Percentiles rank a stretch among this genome's conserved stretches.
Conservation (phyloP, 2,888 invertebrate genomes). For the Panorpa germanica region DNA sequence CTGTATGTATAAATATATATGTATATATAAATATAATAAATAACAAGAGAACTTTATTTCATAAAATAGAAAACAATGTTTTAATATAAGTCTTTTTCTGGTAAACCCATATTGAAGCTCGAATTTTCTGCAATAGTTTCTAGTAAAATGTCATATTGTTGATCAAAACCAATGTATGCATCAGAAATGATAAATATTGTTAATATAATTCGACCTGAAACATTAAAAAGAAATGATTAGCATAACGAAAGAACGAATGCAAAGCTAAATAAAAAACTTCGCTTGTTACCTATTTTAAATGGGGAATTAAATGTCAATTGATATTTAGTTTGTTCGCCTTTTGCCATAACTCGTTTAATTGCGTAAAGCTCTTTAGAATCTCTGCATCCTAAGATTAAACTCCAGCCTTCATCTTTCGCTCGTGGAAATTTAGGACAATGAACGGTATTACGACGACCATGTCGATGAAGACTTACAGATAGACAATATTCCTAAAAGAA, state of each 20-base stretch:
- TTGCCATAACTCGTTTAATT: conserved; percentile 51
- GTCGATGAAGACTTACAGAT: conserved; percentile 32
- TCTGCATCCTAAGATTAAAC: conserved; percentile 62
- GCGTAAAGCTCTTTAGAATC: conserved; percentile 56
- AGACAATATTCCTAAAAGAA: conserved; percentile 43
- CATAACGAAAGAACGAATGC: conserved; percentile 3
- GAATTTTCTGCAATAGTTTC: conserved; percentile 27
- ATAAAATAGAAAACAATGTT: too few relatives aligned
- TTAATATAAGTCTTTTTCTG: too few relatives aligned
- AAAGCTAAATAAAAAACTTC: conserved; percentile 4
- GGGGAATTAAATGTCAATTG: conserved; percentile 44
- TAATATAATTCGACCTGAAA: conserved; percentile 52
- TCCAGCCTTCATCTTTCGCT: conserved; percentile 92
- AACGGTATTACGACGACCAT: conserved; percentile 37
- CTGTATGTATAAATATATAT: too few relatives aligned
- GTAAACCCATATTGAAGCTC: too few relatives aligned
- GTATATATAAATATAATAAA: too few relatives aligned
- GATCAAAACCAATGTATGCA: conserved; percentile 84
- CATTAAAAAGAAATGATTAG: conserved; percentile 14
- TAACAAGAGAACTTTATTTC: too few relatives aligned
- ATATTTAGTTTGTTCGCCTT: conserved; percentile 26
- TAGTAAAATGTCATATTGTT: conserved; percentile 50
- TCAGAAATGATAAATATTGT: conserved; percentile 80
- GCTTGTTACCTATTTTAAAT: conserved; percentile 17
- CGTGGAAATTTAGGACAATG: conserved; percentile 76